Evolutionary conservation across 35 echinoderm and acorn worm species (phyloP).

Genomic region (Diadema setosum): DNA sequence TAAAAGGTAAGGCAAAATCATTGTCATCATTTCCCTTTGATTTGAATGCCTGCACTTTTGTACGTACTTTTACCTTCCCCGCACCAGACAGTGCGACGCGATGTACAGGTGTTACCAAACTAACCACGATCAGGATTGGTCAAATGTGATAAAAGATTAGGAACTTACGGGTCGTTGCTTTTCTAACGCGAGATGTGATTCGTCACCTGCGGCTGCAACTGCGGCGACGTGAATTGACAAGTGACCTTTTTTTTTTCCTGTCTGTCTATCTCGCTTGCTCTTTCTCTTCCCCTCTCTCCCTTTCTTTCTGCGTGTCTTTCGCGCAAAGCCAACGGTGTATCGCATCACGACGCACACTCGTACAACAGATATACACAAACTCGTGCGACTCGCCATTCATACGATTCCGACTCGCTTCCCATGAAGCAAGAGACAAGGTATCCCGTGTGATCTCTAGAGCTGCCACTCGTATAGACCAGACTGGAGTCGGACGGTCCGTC

Average conservation of each 20-base stretch:
- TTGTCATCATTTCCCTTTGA: background rate
- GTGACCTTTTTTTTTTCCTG: background rate
- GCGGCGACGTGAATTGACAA: conserved; percentile 11
- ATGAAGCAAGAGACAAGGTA: no score
- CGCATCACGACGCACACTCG: background rate
- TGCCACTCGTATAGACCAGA: no score
- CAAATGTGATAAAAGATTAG: conserved; percentile 6
- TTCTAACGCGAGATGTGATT: background rate
- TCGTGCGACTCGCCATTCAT: background rate
- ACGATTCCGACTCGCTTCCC: background rate
- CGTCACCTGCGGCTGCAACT: background rate
- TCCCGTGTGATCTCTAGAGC: no score
- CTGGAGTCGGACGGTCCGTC: background rate
- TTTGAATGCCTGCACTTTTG: no score
- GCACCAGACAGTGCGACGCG: no score
- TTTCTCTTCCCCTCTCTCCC: no score
- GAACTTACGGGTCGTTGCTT: background rate
- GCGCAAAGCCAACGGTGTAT: no score
- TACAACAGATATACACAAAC: background rate
- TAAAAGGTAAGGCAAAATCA: background rate
- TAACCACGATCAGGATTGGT: background rate
- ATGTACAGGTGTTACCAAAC: background rate
- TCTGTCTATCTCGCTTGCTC: background rate
- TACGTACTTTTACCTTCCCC: background rate
- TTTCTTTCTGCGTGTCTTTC: no score